Evolutionary conservation across 2,797 vertebrate species (phyloP), one percentile per base, ranked within the genome.

Genomic region (Echeneis naucrates): DNA sequence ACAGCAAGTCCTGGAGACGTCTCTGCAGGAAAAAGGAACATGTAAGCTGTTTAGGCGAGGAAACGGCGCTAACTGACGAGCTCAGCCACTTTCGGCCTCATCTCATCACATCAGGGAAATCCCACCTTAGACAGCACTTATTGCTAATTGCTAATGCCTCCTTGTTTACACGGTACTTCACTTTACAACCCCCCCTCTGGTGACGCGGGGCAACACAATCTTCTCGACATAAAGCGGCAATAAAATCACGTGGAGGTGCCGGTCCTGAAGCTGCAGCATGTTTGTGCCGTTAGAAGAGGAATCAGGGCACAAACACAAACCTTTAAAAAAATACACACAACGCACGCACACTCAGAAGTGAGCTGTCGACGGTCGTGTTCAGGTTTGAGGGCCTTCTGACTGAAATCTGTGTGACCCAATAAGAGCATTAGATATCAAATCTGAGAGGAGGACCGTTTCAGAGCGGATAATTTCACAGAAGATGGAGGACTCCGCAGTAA

Each of bases 111-210:
- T 13, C 23, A 30, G 23, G 24, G 40, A 70, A 71, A 27, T 59
- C 52, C 57, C 70, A 40, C 60, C 68, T 62, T 33, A 71, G 68
- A 66, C 79, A 74, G 75, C 75, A 75, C 45, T 72, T 77, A 66
- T 62, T 26, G 12, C 21, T 72, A 64, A 78, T 66, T 62, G 57
- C 63, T 16, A 47, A 58, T n/a, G 23, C 30, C 8, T 14, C 26
- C 57, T 58, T 42, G 64, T 58, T 65, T 17, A 37, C 48, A 16
- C 50, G 32, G 44, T 26, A 11, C 65, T 76, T 78, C 16, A 52
- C 27, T 56, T 72, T 45, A 0, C 40, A 52, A 44, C 37, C 59
- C 53, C 45, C 45, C n/a, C 53, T 45, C 45, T 10, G 32, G 56
- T 52, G 5, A 42, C 16, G 19, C 40, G 16, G 16, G 40, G 40